Base-by-base conservation (phyloP, 2,888 invertebrate genomes). In the Heliconius cydno region DNA sequence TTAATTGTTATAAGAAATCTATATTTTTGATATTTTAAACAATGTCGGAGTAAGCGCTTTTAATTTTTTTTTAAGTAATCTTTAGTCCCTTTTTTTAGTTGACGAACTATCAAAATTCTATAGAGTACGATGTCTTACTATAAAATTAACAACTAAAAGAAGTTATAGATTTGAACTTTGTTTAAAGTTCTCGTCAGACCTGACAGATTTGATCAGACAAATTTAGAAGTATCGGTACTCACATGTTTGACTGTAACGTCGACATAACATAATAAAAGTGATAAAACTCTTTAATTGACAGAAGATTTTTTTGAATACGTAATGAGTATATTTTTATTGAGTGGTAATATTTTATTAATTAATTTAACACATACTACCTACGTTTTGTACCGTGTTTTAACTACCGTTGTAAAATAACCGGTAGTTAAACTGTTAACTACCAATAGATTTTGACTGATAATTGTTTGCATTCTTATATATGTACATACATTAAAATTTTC, bases 331-430 rank as follows among this genome's bases (percentile, higher is more conserved):
- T 83, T 87, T 87, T 87, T 89, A 74, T 88, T 86, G 85, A 85
- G 86, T 82, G 85, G 84, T 86, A 86, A 87, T 87, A 84, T 86
- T 82, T 84, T 85, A 89, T 90, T 88, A 87, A 88, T 90, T 89
- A 86, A 86, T 85, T 88, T 88, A 85, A 85, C 88, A 84, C 12
- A 41, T 41, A 84, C 73, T 60, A 60, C 84, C 73, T 60, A 60
- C n/a, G 60, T 76, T 52, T 76, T 67, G 30, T 5, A 30, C 30
- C 30, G 30, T 30, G 66, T 10, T 67, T 67, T 67, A 57, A 76
- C 52, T 76, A 46, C 34, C n/a, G n/a, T 73, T 60, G 34, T 60
- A 38, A 73, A 73, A 73, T 25, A 38, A 60, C 57, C 60, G 57
- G 73, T 73, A 73, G 60, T 34, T 73, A 25, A 46, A 70, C 15